A percentile compares a stretch with the other conserved stretches of the same genome.
These are phyloP conservation scores for Polypterus bichir DNA, from an alignment of 2,113 vertebrate genomes.

Conservation along the genomic window DNA sequence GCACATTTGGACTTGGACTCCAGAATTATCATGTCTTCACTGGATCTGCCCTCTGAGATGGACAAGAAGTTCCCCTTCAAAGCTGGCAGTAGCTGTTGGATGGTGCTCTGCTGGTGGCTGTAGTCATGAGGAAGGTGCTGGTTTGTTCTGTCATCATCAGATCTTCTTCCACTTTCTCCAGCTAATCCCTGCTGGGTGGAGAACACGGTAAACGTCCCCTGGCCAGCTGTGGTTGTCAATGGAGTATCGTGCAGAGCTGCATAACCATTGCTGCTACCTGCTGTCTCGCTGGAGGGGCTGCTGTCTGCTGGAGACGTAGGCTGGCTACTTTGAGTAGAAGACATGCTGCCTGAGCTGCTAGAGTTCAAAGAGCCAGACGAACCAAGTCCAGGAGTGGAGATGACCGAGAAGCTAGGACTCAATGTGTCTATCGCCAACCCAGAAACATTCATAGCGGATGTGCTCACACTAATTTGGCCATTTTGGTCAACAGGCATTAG, in stretches of 20 bases:
- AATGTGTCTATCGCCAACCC: conserved; percentile 49
- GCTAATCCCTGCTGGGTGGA: conserved; percentile 40
- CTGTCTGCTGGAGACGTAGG: conserved; percentile 44
- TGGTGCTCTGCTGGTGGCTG: conserved; percentile 50
- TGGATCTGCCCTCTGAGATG: conserved; percentile 60
- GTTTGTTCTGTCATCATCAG: conserved; percentile 44
- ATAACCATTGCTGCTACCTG: conserved; percentile 56
- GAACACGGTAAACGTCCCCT: conserved; percentile 54
- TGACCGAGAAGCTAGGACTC: conserved; percentile 50
- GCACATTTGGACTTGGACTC: conserved; percentile 67
- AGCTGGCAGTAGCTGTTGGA: conserved; percentile 62
- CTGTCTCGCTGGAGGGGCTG: conserved; percentile 51
- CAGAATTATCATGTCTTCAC: conserved; percentile 49
- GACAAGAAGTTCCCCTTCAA: conserved; percentile 74
- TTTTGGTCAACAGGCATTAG: conserved; percentile 76
- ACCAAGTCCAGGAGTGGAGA: conserved; percentile 48
- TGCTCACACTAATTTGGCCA: conserved; percentile 59
- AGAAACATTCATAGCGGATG: conserved; percentile 51
- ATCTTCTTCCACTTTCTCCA: conserved; percentile 38
- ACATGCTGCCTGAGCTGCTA: conserved; percentile 23
- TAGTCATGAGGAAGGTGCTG: conserved; percentile 45
- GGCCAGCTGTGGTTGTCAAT: conserved; percentile 44
- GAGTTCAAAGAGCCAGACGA: conserved; percentile 50
- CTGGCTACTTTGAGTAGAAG: conserved; percentile 38
- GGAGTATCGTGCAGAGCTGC: conserved; percentile 62